Base-by-base conservation (phyloP, 2,888 invertebrate species). In the Zygaena filipendulae region DNA sequence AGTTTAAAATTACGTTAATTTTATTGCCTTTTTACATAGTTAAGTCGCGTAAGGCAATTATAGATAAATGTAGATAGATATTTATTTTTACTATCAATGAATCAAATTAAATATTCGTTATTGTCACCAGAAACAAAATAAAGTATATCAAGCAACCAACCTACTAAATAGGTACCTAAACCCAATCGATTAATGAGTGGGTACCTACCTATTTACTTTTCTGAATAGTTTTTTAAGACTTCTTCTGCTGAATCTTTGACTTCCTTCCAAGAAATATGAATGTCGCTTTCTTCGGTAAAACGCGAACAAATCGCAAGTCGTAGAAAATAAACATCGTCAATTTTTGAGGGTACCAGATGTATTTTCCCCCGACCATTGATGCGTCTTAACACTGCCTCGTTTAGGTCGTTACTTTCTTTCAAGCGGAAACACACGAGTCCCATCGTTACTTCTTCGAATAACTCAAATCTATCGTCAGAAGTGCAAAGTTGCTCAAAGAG, bases 391-490 rank as follows among this genome's bases (percentile, higher is more conserved):
- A 97, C 70, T 3, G 81, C 77, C 59, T 97, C 95, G 52, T 92
- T 97, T 2, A 84, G 46, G 39, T 92, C 92, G 57, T 97, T 95
- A 1, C 83, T 71, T 5, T 88, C 91, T 82, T 95, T 97, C 8
- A 98, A 66, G 44, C 95, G 84, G 79, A 99, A 99, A 74, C 98
- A 99, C 16, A 97, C 97, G 9, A 99, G 82, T 1, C 97, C 98
- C 85, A 99, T 86, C n/a, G 88, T 82, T 4, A 95, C 95, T 49
- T 96, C 92, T 31, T 89, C 87, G 11, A 89, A 85, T 31, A 99
- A 82, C 70, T 98, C 97, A 59, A 98, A 99, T 27, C 93, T 82
- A 0, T 84, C 75, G 55, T 98, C 96, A 1, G 80, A 56, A 21
- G 72, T 63, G 26, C 97, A 90, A 1, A 92, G 68, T 5, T 83